Evolutionary conservation across 2,113 vertebrate genomes (phyloP), one percentile per base, ranked within the genome.

Genomic region (Ctenodactylus gundi): DNA sequence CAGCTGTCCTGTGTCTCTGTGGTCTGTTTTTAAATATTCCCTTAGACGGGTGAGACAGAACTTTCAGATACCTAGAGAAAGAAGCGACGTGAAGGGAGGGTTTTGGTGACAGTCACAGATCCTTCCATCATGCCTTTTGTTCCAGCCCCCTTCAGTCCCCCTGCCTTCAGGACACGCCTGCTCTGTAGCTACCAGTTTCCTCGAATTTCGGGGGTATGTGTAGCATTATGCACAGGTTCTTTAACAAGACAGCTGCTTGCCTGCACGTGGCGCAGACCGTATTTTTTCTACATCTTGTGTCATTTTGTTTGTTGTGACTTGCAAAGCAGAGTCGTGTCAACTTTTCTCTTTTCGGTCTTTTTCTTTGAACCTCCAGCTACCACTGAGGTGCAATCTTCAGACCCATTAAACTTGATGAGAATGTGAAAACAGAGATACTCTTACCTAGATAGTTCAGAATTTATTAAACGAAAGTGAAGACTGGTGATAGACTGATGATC

Each of bases 21-120:
- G 23, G 55, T 70, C 58, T 53, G 11, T 4, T 36, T 36, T 53
- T 13, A 17, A 7, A 2, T 88, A 8, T 67, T 64, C 53, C 55
- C 39, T 44, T 36, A 64, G 49, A 67, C n/a, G 31, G 72, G 62
- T 55, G 11, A 39, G 82, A 11, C 80, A 10, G 81, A 27, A n/a
- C n/a, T 65, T 91, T 17, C 44, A 70, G 72, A 77, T n/a, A 41
- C 64, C 51, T 77, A 89, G 90, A 94, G 73, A 81, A 44, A 86
- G 75, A 76, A 84, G 53, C 85, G 13, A n/a, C 68, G 76, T 39
- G n/a, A 82, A 55, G 55, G 23, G 57, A 94, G 55, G 75, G 25
- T 14, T 44, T 58, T 27, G 12, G 27, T 51, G 60, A 55, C 53
- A 25, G 20, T 77, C 34, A 73, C 49, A 94, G 36, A 57, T 65